Evolutionary conservation across 2,797 vertebrate species (phyloP).

Genomic region (Chaenodraco wilsoni): DNA sequence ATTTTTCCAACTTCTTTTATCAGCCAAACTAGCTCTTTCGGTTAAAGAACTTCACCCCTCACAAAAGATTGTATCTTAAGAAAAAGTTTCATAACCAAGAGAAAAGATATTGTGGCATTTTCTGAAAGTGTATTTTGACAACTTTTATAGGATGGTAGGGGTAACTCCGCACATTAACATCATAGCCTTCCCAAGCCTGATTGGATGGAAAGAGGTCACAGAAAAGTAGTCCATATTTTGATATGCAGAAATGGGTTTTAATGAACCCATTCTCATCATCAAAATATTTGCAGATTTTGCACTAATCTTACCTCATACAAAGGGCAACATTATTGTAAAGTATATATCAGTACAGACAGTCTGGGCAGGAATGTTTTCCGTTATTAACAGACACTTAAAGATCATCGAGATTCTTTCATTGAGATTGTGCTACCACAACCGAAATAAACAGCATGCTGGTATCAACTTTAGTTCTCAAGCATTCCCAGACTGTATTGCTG

Average conservation of each 20-base stretch:
- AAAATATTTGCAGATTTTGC: too few relatives aligned
- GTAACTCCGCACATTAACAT: background rate
- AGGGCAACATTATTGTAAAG: too few relatives aligned
- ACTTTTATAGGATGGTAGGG: background rate
- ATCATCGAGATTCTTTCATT: background rate
- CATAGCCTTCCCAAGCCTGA: background rate
- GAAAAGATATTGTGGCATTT: background rate
- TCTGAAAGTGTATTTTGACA: background rate
- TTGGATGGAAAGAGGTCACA: background rate
- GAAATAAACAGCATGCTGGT: background rate
- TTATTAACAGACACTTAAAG: too few relatives aligned
- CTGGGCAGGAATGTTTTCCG: too few relatives aligned
- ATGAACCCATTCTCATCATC: too few relatives aligned
- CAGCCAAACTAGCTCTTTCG: background rate
- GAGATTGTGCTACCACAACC: too few relatives aligned
- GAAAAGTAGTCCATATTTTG: background rate
- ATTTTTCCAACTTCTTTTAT: background rate
- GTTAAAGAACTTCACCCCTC: background rate
- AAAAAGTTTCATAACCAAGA: background rate
- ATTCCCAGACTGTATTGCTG: background rate
- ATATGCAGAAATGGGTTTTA: background rate
- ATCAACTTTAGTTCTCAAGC: background rate
- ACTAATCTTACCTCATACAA: too few relatives aligned
- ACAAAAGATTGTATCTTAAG: too few relatives aligned
- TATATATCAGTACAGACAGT: too few relatives aligned